phyloP scores from a whole-genome alignment of 1,140 invertebrate genomes.

The Orussus abietinus region DNA sequence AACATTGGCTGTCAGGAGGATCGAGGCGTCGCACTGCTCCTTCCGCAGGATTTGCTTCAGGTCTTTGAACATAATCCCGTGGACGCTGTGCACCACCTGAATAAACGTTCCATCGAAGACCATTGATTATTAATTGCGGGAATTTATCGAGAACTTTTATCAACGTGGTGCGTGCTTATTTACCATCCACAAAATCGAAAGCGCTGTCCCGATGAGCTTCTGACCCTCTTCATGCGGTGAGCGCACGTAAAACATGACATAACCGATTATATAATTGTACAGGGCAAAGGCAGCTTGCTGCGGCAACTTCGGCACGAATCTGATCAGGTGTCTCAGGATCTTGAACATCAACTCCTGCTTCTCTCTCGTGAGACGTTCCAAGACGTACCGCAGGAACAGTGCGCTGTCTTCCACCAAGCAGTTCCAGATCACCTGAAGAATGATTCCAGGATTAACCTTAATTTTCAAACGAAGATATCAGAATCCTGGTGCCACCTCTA shows the following conservation, averaged over 20 bases:
- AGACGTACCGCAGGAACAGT: constrained; percentile 90
- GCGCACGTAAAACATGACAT: constrained; percentile 98
- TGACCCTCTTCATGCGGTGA: constrained; percentile 92
- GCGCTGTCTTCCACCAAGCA: constrained; percentile 97
- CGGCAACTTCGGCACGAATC: constrained; percentile 89
- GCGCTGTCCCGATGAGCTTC: constrained; percentile 86
- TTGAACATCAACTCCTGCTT: constrained; percentile 96
- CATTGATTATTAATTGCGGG: not conserved
- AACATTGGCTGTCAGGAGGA: constrained; percentile 96
- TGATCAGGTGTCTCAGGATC: constrained; percentile 84
- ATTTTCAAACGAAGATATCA: too few relatives aligned
- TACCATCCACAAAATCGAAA: constrained; percentile 96
- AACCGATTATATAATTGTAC: constrained; percentile 99
- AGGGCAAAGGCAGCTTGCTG: constrained; percentile 98
- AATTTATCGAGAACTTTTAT: constrained; percentile 13
- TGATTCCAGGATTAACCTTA: too few relatives aligned
- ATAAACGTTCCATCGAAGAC: constrained; percentile 29
- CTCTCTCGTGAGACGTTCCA: constrained; percentile 93
- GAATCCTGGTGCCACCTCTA: too few relatives aligned
- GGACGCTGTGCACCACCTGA: constrained; percentile 91
- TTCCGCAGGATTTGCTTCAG: constrained; percentile 97
- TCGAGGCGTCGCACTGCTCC: constrained; percentile 97
- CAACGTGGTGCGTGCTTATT: constrained; percentile 25
- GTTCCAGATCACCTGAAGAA: constrained; percentile 85
- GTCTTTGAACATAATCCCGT: constrained; percentile 99